Base-by-base conservation (phyloP, 2,797 vertebrate species). In the Dendrocincla fuliginosa region DNA sequence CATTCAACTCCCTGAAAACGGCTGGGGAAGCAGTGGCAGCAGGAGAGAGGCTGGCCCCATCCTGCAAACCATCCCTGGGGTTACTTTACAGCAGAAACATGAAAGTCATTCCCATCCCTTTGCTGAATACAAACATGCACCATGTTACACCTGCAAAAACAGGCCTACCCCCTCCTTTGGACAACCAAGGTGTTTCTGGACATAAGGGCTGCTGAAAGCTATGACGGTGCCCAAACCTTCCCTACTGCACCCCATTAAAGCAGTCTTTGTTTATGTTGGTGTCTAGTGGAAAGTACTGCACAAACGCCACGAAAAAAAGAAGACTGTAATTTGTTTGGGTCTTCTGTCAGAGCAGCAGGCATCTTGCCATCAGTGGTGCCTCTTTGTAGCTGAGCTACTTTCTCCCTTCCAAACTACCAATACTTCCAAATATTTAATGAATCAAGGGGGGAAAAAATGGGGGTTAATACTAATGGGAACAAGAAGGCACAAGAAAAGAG, bases 1-100 rank as follows among this genome's bases (percentile, higher is more conserved):
- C 80, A 85, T 96, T 96, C 91, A 96, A 27, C 52, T 88, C 73
- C 69, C 49, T 87, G 89, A 95, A 89, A 94, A 91, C 19, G 84
- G 67, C 32, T 93, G 60, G 65, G 55, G 92, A 89, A 80, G 60
- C 75, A 75, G 35, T 55, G 8, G 75, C 73, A 88, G 59, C 60
- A 73, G 20, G 41, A 32, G 81, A 85, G 46, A 68, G 19, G 49
- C 39, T 94, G 86, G 23, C 61, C 61, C 81, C 83, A 87, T 61
- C 63, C 87, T 79, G 84, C 55, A 90, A 84, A 92, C 64, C 63
- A 70, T 39, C 44, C 60, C 78, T 56, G 28, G 47, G 11, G 55
- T 76, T 94, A 55, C 46, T 64, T 55, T 71, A 49, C 55, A 75
- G 71, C 50, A 67, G 81, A 86, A 94, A 63, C 13, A 42, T 8